Percentiles rank a stretch among this genome's conserved stretches.
phyloP scores from a whole-genome alignment of 1,140 invertebrate species.

The Bombus breviceps region DNA sequence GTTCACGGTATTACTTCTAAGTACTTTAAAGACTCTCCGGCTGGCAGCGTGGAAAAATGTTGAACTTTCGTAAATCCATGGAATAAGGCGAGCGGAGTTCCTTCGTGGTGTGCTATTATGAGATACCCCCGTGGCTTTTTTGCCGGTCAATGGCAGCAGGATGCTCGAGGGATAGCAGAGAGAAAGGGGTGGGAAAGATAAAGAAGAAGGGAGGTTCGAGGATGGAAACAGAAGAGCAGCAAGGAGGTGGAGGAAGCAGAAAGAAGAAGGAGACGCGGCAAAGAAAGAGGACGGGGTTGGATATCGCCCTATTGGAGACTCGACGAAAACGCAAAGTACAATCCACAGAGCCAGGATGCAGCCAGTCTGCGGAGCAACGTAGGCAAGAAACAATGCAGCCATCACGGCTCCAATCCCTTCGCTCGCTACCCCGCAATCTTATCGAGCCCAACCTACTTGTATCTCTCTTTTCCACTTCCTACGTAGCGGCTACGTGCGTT shows the following conservation, averaged over 20 bases:
- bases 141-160: slow-evolving; percentile 55
- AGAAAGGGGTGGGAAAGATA: neutral
- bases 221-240: neutral
- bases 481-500: neutral
- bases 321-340: slow-evolving; percentile 75
- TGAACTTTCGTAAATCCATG: slow-evolving; percentile 55
- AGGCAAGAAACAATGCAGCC: slow-evolving; percentile 78
- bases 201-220: slow-evolving; percentile 18
- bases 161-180: neutral
- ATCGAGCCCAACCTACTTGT: slow-evolving; percentile 55
- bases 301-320: slow-evolving; percentile 70
- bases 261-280: slow-evolving; percentile 10
- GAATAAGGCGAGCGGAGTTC: slow-evolving; percentile 45
- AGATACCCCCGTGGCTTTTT: slow-evolving; percentile 53
- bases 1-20: slow-evolving; percentile 41
- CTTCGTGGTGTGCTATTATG: slow-evolving; percentile 51
- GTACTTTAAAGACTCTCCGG: slow-evolving; percentile 34
- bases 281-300: slow-evolving; percentile 28
- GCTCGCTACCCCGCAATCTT: slow-evolving; percentile 59
- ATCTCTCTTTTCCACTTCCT: slow-evolving; percentile 28
- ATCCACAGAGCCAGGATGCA: slow-evolving; percentile 66
- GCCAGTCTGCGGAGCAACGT: slow-evolving; percentile 72
- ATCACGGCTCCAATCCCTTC: slow-evolving; percentile 67
- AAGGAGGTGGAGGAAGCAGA: neutral
- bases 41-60: slow-evolving; percentile 29